Evolutionary conservation across 1,140 invertebrate species (phyloP), one percentile per base, ranked within the genome.

Genomic region (Drosophila takahashii): DNA sequence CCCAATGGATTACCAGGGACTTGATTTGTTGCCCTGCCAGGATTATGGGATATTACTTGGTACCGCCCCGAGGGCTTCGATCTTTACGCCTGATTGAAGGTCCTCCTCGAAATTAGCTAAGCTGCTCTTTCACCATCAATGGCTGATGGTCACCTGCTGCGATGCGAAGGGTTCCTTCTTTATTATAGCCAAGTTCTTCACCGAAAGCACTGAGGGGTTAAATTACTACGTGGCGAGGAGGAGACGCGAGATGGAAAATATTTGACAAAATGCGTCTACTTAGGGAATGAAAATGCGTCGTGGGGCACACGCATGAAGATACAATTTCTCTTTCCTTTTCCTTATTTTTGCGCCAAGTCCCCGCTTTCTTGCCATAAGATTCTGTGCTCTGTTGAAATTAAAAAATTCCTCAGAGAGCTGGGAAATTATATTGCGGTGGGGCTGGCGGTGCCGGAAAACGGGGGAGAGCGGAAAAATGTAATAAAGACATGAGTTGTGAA

Each of bases 401-500:
- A 85, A 84, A 85, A 85, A 85, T 85, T 85, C 81, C 77, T 73
- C 47, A 51, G 62, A 77, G 81, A 64, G 77, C 34, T 22, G 42
- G 50, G 54, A 58, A 80, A 84, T 84, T 80, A 80, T 85, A 84
- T 77, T 85, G 73, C 77, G 66, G 56, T 52, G 79, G 73, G 73
- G 66, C 52, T 52, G 79, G 64, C 56, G 34, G 32, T 58, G 32
- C 32, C 22, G 42, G 7, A 10, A 29, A 27, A 44, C 22, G 58
- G 44, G 27, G 29, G 34, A 42, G n/a, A 56, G 50, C 39, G 50
- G 48, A 53, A 54, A 75, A 85, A 85, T 85, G 81, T 85, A 85
- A 86, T 86, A 85, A 85, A 85, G 81, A 86, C 77, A 85, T 86
- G 81, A 85, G 81, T 86, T 86, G 60, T 67, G 67, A 71, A 85